These are phyloP conservation scores for Hippolais icterina DNA, from an alignment of 2,113 vertebrate species.

Conservation along the genomic window DNA sequence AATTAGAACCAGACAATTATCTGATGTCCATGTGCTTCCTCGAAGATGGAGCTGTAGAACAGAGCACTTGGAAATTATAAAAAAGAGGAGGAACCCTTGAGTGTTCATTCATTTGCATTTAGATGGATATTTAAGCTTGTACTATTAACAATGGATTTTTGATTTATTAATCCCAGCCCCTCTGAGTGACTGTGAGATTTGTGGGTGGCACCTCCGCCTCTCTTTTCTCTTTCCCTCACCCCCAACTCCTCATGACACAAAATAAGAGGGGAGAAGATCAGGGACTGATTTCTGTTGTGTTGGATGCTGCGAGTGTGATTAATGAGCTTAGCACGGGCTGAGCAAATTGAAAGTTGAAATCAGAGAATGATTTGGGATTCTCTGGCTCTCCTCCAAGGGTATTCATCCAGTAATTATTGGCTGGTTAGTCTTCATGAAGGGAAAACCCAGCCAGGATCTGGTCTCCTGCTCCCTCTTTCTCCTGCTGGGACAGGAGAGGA, in stretches of 20 bases:
- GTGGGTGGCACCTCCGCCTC: conserved; percentile 25
- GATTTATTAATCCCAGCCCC: conserved; percentile 54
- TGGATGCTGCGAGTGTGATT: conserved; percentile 71
- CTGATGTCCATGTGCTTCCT: background rate
- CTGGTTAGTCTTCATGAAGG: background rate
- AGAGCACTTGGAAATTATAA: background rate
- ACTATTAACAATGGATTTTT: conserved; percentile 66
- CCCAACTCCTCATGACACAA: background rate
- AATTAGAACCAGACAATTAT: background rate
- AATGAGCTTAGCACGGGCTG: conserved; percentile 76
- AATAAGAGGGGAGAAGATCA: background rate
- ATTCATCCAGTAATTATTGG: conserved; percentile 48
- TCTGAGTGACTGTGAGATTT: background rate
- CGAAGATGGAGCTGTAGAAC: background rate
- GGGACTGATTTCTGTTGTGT: conserved; percentile 39
- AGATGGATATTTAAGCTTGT: conserved; percentile 79
- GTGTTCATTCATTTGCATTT: conserved; percentile 82
- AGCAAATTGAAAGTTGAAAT: conserved; percentile 76
- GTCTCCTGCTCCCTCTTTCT: background rate
- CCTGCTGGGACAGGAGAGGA: background rate
- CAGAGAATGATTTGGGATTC: conserved; percentile 41
- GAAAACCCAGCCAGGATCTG: background rate
- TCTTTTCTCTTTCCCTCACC: background rate
- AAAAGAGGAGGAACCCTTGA: background rate
- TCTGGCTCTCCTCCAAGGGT: conserved; percentile 26